Base-by-base conservation (phyloP, 2,113 vertebrate species). In the Rutilus rutilus region DNA sequence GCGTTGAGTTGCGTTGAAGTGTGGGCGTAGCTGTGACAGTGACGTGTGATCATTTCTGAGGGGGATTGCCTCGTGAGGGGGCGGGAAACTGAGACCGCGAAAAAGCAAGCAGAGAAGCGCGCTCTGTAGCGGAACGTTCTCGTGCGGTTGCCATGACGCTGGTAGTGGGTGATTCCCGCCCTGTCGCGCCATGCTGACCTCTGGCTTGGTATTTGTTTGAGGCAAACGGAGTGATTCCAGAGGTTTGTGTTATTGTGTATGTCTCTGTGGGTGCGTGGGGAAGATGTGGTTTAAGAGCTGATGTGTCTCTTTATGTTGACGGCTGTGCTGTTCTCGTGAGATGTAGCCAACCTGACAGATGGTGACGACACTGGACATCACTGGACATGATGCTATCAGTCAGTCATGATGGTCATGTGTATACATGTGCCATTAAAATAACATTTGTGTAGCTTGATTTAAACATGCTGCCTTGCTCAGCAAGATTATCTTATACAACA, bases 31-130 rank as follows among this genome's bases (percentile, higher is more conserved):
- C 73, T 2, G 33, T 65, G 50, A 85, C 47, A 30, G 15, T 90
- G 82, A 86, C 86, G 83, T 73, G 42, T 27, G 15, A 45, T 39
- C 21, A 4, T 19, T 10, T 42, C 86, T 86, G 87, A 86, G 88
- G 89, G 90, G 89, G 89, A 89, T 90, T 91, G 84, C 90, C 89
- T 87, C 52, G 60, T 12, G 73, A 54, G 89, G 87, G 88, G 89
- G 90, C 39, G 78, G 62, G 12, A 84, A 7, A 65, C 17, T 67
- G 45, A 65, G 85, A 77, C 30, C 65, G 67, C 78, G 54, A 33
- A 79, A 87, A 84, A 76, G 8, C 30, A 52, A 71, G 57, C 25
- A 21, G 62, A 11, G 27, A 50, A 71, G 75, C 62, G 71, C 71
- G 27, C 73, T 62, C 36, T 27, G 78, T 81, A 83, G 85, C 23